These are phyloP conservation scores for Bryconaethiops microstoma DNA, from an alignment of 2,797 vertebrate genomes.

Conservation along the genomic window DNA sequence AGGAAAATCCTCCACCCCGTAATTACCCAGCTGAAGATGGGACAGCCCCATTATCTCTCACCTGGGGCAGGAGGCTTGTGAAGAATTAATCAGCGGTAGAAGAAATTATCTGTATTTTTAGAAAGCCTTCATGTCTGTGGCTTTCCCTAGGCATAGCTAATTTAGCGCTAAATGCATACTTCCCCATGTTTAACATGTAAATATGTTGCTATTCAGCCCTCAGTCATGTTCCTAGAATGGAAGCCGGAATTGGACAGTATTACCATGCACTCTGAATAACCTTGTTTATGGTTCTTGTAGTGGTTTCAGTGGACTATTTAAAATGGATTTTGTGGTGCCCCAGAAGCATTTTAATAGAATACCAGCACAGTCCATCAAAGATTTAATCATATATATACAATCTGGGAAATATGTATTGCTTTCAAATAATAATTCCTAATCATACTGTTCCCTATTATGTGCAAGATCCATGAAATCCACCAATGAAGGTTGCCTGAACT, in stretches of 20 bases:
- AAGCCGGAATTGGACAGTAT: conserved; percentile 14
- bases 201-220: conserved; percentile 47
- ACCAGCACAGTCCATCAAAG: not conserved
- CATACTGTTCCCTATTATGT: conserved; percentile 18
- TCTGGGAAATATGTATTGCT: conserved; percentile 13
- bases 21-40: conserved; percentile 58
- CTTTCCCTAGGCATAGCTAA: conserved; percentile 52
- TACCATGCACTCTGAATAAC: conserved; percentile 29
- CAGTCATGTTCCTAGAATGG: conserved; percentile 17
- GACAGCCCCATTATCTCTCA: conserved; percentile 53
- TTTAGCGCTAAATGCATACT: conserved; percentile 52
- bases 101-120: conserved; percentile 55
- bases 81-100: conserved; percentile 52
- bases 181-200: conserved; percentile 48
- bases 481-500: conserved; percentile 28
- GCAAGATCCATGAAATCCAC: conserved; percentile 18
- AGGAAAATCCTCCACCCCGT: conserved; percentile 46
- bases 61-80: conserved; percentile 55
- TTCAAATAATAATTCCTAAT: conserved; percentile 14
- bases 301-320: conserved; percentile 25
- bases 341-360: conserved; percentile 8
- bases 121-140: conserved; percentile 55
- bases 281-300: conserved; percentile 11
- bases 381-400: conserved; percentile 33
- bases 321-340: conserved; percentile 12